These are phyloP conservation scores for Drosophila nannoptera DNA, from an alignment of 1,140 invertebrate genomes.

Conservation along the genomic window DNA sequence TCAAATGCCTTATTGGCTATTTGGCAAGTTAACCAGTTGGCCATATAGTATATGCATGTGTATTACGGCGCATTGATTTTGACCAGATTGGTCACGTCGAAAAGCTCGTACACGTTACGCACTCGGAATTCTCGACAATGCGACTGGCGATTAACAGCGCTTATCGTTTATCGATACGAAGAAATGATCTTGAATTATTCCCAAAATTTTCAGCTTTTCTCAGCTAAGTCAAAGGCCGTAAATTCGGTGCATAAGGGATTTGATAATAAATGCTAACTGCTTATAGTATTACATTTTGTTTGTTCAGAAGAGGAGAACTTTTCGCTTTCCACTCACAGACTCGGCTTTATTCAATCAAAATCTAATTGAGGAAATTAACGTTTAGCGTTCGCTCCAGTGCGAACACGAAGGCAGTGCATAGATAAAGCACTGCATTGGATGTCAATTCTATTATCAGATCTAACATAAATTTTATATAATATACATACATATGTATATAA, in stretches of 20 bases:
- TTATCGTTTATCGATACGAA: no score
- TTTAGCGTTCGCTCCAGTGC: slow-evolving; percentile 44
- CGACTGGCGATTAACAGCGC: not conserved
- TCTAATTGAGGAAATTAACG: slow-evolving; percentile 74
- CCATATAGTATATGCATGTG: slow-evolving; percentile 1
- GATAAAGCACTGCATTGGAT: slow-evolving; percentile 22
- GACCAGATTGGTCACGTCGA: slow-evolving; percentile 31
- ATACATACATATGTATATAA: not conserved
- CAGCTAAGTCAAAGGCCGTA: no score
- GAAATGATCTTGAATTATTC: no score
- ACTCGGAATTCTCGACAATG: slow-evolving; percentile 22
- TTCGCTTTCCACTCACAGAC: not conserved
- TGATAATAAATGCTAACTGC: no score
- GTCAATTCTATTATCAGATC: slow-evolving; percentile 16
- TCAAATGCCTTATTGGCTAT: not conserved
- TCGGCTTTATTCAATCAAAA: slow-evolving; percentile 42
- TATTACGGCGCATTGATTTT: slow-evolving; percentile 17
- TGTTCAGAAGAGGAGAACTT: no score
- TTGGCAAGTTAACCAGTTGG: not conserved
- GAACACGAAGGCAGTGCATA: slow-evolving; percentile 5
- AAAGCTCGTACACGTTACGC: slow-evolving; percentile 32
- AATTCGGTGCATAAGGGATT: no score
- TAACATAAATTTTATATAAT: not conserved
- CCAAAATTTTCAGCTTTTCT: no score
- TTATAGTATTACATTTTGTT: no score